Evolutionary conservation across 2,888 invertebrate species (phyloP), one percentile per base, ranked within the genome.

Genomic region (Troides helena): DNA sequence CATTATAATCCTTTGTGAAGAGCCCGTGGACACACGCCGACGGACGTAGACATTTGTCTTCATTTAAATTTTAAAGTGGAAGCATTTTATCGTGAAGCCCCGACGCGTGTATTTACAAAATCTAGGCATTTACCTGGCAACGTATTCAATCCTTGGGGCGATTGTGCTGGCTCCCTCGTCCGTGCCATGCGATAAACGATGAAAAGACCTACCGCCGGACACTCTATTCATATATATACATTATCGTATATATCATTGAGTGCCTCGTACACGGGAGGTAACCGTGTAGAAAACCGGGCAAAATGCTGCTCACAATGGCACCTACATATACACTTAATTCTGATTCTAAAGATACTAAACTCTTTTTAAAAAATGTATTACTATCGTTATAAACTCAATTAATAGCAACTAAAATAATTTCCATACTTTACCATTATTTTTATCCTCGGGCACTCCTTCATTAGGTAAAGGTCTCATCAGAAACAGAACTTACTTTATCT

Each of bases 121-220:
- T 73, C 74, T 70, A 76, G 77, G 73, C 78, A 80, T 81, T 81
- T 85, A 86, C 85, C 82, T 83, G 80, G 73, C 73, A 75, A 71
- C 72, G 80, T 77, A 70, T 70, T 70, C 70, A 70, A 85, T 88
- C 77, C 76, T 72, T 72, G 76, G 75, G 72, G 71, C 81, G 80
- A 85, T 88, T 89, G 86, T 88, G 83, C 77, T 73, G 75, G 80
- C 79, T 80, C 85, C 81, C 80, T 81, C 85, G 81, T 74, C 82
- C 82, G 77, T 84, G 78, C 77, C 74, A 75, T 73, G 79, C 84
- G 87, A 86, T 88, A 88, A 85, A 84, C 86, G 81, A 78, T 89
- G 88, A 89, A 90, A 86, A 85, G 86, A 85, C 81, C 78, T 76
- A 79, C 78, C 78, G 76, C 85, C 82, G 90, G 90, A 89, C 90